Evolutionary conservation across 2,797 vertebrate genomes (phyloP).

Genomic region (Parauchenoglanis punctatus): DNA sequence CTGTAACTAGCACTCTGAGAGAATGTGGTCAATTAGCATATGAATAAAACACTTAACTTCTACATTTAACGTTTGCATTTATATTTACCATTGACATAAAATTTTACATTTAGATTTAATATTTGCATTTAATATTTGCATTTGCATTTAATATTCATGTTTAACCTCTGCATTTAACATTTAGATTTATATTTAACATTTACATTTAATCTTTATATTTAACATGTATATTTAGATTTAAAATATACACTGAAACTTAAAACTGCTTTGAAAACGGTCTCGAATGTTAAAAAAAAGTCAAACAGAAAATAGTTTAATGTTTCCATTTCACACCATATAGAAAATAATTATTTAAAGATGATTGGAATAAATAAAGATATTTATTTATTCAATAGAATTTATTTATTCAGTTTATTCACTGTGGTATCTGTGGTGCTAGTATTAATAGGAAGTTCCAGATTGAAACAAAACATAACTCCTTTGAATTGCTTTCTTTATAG

Average conservation of each 20-base stretch:
- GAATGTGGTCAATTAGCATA: not conserved
- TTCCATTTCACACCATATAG: not conserved
- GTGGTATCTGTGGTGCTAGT: not conserved
- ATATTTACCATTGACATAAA: too few species aligned
- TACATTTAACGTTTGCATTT: not conserved
- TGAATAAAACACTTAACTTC: not conserved
- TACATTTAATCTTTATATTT: not conserved
- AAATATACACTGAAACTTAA: not conserved
- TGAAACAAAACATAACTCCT: not conserved
- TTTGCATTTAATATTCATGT: too few species aligned
- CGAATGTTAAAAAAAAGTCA: not conserved
- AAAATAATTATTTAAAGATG: not conserved
- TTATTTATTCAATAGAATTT: not conserved
- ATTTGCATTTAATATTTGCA: too few species aligned
- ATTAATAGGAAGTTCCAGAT: not conserved
- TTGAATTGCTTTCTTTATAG: not conserved
- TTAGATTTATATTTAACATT: too few species aligned
- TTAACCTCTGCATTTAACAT: too few species aligned
- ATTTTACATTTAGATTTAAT: too few species aligned
- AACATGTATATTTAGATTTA: not conserved
- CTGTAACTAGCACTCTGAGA: not conserved
- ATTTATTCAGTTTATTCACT: not conserved
- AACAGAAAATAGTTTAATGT: not conserved
- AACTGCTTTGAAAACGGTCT: not conserved
- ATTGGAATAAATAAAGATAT: not conserved